Evolutionary conservation across 1,140 invertebrate species (phyloP).

Genomic region (Trichomalopsis sarcophagae): DNA sequence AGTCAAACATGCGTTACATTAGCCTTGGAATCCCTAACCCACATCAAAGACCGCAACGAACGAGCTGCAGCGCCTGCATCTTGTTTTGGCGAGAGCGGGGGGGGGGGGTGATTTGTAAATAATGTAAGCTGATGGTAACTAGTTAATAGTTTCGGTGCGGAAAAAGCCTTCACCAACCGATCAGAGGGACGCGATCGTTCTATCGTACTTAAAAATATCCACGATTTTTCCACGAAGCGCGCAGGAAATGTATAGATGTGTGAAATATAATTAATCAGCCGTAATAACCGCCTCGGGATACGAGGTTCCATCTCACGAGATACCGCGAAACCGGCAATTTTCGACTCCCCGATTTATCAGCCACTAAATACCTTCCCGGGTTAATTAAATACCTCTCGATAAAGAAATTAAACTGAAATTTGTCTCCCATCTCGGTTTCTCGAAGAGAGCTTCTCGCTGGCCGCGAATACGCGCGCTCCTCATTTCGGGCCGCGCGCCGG

Average conservation of each 20-base stretch:
- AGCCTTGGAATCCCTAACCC: constrained; percentile 54
- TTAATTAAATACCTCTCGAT: constrained; percentile 2
- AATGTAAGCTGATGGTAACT: no score
- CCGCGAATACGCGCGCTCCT: not conserved
- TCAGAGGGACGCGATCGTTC: no score
- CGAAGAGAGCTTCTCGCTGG: not conserved
- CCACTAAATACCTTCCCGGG: not conserved
- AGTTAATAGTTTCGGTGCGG: no score
- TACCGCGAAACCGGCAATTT: not conserved
- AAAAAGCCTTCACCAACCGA: no score
- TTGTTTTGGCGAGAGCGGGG: not conserved
- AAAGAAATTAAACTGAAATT: constrained; percentile 11
- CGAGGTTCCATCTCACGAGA: not conserved
- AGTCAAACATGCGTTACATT: constrained; percentile 4
- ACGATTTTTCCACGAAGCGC: no score
- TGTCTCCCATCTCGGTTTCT: not conserved
- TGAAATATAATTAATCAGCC: not conserved
- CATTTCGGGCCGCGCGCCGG: not conserved
- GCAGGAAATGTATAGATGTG: no score
- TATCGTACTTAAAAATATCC: no score
- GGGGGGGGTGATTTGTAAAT: no score
- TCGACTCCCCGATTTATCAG: not conserved
- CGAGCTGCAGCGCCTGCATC: constrained; percentile 8
- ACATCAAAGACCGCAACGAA: constrained; percentile 39
- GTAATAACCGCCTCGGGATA: not conserved